Base-by-base conservation (phyloP, 2,888 invertebrate species). In the Zaprionus obscuricornis region DNA sequence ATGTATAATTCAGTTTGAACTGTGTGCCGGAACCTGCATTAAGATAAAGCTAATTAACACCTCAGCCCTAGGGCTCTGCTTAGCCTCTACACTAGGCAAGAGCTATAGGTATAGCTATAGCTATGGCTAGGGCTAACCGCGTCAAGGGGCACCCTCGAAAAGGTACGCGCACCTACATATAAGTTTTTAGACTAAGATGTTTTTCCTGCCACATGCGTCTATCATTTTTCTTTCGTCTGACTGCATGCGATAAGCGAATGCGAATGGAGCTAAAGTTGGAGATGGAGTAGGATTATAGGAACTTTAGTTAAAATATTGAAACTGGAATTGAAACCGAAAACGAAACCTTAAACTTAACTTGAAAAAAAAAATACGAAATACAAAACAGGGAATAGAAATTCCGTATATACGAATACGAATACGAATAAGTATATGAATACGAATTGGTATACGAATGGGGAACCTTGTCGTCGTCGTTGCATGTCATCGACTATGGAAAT, bases 1-100 rank as follows among this genome's bases (percentile, higher is more conserved):
- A 77, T 75, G 82, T 86, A 73, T 85, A 78, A 87, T 86, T 82
- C 73, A 82, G 76, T 68, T 84, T 76, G 79, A 74, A 87, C 82
- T 78, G 78, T 83, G 74, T 81, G 78, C 72, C 78, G 82, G 84
- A 82, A 82, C 86, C 84, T 71, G 67, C 85, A 87, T 85, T 85
- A 81, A 85, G 85, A 85, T 85, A 82, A 84, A 71, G 68, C 66
- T 79, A 87, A 84, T 85, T 87, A 86, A 84, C 87, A 78, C 85
- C 87, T 86, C 68, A 65, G 51, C 36, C 67, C 64, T 49, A 22
- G 54, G 54, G 51, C 39, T 33, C 10, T 14, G n/a, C n/a, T n/a
- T n/a, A n/a, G n/a, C n/a, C n/a, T n/a, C n/a, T n/a, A n/a, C n/a
- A n/a, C n/a, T n/a, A n/a, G 24, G 10, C 29, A 8, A 17, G 3